Evolutionary conservation across 2,888 invertebrate genomes (phyloP), one percentile per base, ranked within the genome.

Genomic region (Hololepta plana): DNA sequence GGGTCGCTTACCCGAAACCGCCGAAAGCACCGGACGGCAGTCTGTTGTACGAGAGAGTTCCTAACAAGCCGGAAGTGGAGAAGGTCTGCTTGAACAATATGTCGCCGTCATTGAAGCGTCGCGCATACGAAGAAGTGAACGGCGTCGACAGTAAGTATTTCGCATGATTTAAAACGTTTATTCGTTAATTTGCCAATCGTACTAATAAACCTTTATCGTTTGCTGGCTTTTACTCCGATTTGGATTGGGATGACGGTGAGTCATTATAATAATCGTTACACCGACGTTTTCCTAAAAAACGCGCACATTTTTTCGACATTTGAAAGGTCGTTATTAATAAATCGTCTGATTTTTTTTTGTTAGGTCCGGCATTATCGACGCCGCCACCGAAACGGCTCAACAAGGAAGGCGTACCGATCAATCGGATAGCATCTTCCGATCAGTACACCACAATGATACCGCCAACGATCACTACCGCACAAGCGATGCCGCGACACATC

Each of bases 21-120:
- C 87, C 87, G 24, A 85, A 84, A 56, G 87, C 79, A 32, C 76
- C 80, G 33, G 81, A 88, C 53, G 88, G 87, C 42, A 84, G 84
- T 55, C 61, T 88, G 37, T 51, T 87, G 39, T 87, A 87, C 53
- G 87, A 87, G 50, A 69, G 81, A 44, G 74, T 87, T 43, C 71
- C 79, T 37, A 84, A 82, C 42, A 82, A 84, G 57, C 58, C 65
- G 14, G 69, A 69, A 42, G 61, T 70, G 24, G 80, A 79, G 41
- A 73, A 74, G 51, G 57, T 67, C 43, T 62, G 68, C n/a, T 41
- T 57, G 35, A 56, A 60, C 38, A 55, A 56, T 34, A 51, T 57
- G 45, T 59, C 62, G 16, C 57, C 65, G 35, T 67, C 71, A 15
- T 65, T 87, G 46, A 87, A 87, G 55, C 74, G 85, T 44, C 69